A percentile compares a stretch with the other conserved stretches of the same genome.
Conservation (phyloP, 2,113 vertebrate species). For the Heterotis niloticus region DNA sequence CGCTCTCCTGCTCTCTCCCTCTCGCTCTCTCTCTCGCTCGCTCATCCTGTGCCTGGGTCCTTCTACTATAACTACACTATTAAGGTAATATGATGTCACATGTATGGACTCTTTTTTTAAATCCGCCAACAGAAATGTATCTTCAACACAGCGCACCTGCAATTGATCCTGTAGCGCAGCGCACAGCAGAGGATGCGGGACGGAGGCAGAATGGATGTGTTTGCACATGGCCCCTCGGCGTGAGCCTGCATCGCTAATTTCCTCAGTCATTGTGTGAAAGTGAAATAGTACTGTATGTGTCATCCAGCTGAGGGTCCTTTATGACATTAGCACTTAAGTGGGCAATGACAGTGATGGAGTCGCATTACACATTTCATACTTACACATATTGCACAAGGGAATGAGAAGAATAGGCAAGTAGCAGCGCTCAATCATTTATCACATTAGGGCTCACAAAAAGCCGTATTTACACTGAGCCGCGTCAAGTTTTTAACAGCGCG, state of each 20-base stretch:
- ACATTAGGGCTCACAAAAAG: neutral
- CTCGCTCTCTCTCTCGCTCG: conserved; percentile 24
- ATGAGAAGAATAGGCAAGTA: too few relatives aligned
- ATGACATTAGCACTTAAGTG: conserved; percentile 15
- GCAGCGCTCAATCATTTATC: neutral
- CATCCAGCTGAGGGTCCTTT: neutral
- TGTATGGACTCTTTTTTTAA: conserved; percentile 34
- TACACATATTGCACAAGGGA: neutral
- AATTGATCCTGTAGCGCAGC: neutral
- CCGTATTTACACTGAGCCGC: too few relatives aligned
- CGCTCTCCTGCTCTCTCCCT: conserved; percentile 40
- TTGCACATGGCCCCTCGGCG: neutral
- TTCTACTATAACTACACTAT: conserved; percentile 59
- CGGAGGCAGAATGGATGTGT: neutral
- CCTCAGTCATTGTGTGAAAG: conserved; percentile 18
- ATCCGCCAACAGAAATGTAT: conserved; percentile 36
- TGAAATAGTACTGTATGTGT: conserved; percentile 9
- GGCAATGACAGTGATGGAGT: conserved; percentile 22
- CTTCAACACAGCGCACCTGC: conserved; percentile 49
- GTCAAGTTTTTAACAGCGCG: too few relatives aligned
- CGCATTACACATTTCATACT: conserved; percentile 12
- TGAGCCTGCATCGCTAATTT: neutral
- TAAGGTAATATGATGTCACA: conserved; percentile 46
- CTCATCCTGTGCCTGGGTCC: conserved; percentile 11
- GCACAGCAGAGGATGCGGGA: too few relatives aligned